Base-by-base conservation (phyloP, 2,113 vertebrate genomes). In the Oncorhynchus kisutch region DNA sequence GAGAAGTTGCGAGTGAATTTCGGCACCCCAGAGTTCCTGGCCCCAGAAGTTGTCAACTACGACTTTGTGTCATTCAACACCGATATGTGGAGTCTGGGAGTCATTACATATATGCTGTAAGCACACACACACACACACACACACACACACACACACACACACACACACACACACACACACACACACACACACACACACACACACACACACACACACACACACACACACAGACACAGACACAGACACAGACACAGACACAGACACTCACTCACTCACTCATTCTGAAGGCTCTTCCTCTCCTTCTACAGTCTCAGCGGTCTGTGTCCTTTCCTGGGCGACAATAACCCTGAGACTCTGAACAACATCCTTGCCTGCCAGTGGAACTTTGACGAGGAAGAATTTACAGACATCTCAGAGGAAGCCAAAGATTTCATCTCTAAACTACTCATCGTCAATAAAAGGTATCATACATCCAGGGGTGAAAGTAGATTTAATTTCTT, bases 41-140 rank as follows among this genome's bases (percentile, higher is more conserved):
- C 98, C 67, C 98, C 98, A 12, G 97, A 99, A 89, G 94, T 99
- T 73, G 92, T 99, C 87, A 98, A 96, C 89, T 99, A 95, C 2
- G 98, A 99, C 73, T 97, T 95, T 78, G 98, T 98, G 77, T 99
- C 98, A 0, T 99, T 97, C 86, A 94, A 97, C 84, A 99, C 97
- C 0, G 98, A 99, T 91, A 99, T 99, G 98, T 99, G 97, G 98
- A 99, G 97, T 34, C 88, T 99, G 34, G 98, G 98, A 1, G 95
- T 99, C 81, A 99, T 99, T 34, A 90, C 96, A 49, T 99, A 97
- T 75, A 99, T 99, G 98, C 93, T 99, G 98, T 99, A 91, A 96
- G 97, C 90, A n/a, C 11, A 59, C 25, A 71, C 45, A 57, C 16
- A 31, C 70, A 65, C 16, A 74, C 9, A 62, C 18, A 34, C 59